A percentile compares a stretch with the other conserved stretches of the same genome.
Evolutionary conservation across 2,888 invertebrate species (phyloP).

Genomic region (Herminia tarsipennalis): DNA sequence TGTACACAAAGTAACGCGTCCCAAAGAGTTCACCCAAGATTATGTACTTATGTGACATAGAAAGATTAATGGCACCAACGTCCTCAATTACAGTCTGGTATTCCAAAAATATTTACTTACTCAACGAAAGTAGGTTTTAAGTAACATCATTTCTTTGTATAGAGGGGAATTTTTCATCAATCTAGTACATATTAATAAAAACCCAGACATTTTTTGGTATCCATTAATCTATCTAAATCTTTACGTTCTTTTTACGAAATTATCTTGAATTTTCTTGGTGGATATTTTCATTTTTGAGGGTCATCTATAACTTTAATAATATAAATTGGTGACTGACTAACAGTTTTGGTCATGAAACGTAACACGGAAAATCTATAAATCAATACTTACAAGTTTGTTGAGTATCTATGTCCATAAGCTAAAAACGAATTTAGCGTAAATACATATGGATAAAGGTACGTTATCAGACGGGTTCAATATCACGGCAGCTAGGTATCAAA

Average conservation of each 20-base stretch:
- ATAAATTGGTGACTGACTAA: too few species aligned
- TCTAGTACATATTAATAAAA: conserved; percentile 6
- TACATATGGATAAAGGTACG: too few species aligned
- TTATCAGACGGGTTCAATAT: too few species aligned
- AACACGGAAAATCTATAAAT: too few species aligned
- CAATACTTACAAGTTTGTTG: too few species aligned
- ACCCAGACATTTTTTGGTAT: neutral
- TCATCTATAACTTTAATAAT: too few species aligned
- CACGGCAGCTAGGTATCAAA: too few species aligned
- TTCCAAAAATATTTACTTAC: conserved; percentile 23
- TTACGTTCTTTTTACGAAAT: neutral
- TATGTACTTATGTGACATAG: conserved; percentile 17
- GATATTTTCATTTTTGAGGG: too few species aligned
- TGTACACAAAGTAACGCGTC: conserved; percentile 13
- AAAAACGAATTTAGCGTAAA: too few species aligned
- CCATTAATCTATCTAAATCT: neutral
- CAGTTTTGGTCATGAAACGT: too few species aligned
- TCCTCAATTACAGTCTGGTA: conserved; percentile 19
- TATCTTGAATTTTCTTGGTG: too few species aligned
- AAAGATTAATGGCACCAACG: conserved; percentile 29
- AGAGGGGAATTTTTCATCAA: conserved; percentile 9
- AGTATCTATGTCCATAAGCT: too few species aligned
- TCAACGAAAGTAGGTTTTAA: conserved; percentile 15
- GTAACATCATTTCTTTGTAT: conserved; percentile 18
- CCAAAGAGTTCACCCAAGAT: conserved; percentile 14